These are phyloP conservation scores for Leucopsar rothschildi DNA, from an alignment of 2,113 vertebrate genomes.

Conservation along the genomic window DNA sequence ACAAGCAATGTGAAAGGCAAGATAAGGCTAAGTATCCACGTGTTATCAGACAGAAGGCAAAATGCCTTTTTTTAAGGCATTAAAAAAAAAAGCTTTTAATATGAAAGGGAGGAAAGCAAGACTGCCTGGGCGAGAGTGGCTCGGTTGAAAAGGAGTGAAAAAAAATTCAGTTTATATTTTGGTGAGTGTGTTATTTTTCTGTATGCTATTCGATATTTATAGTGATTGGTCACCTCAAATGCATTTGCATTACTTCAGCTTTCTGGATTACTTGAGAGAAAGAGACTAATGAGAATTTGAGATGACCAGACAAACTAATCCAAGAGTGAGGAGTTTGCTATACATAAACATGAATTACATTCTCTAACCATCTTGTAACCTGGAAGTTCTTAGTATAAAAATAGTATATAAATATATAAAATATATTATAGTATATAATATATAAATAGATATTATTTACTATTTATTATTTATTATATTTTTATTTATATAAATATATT, in stretches of 20 bases:
- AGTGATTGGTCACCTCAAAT: not conserved
- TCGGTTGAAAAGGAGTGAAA: not conserved
- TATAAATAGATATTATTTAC: too few species aligned
- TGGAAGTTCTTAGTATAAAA: not conserved
- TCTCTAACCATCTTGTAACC: not conserved
- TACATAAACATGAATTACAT: not conserved
- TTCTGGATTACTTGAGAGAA: not conserved
- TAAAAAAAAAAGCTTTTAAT: not conserved
- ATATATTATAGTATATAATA: too few species aligned
- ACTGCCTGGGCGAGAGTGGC: not conserved
- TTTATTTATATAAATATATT: too few species aligned
- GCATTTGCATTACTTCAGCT: not conserved
- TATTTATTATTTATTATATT: too few species aligned
- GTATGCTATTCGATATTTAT: not conserved
- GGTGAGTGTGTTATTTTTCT: not conserved
- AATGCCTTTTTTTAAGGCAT: not conserved
- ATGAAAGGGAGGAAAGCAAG: not conserved
- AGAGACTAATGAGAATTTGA: not conserved
- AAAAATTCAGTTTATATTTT: not conserved
- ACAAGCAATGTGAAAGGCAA: not conserved
- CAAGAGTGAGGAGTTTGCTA: not conserved
- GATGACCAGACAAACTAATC: not conserved
- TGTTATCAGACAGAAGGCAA: not conserved
- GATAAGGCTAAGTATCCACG: not conserved
- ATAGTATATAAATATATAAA: not conserved